Percentiles rank a stretch among this genome's conserved stretches.
Conservation (phyloP, 2,888 invertebrate genomes). For the Poecilobothrus nobilitatus region DNA sequence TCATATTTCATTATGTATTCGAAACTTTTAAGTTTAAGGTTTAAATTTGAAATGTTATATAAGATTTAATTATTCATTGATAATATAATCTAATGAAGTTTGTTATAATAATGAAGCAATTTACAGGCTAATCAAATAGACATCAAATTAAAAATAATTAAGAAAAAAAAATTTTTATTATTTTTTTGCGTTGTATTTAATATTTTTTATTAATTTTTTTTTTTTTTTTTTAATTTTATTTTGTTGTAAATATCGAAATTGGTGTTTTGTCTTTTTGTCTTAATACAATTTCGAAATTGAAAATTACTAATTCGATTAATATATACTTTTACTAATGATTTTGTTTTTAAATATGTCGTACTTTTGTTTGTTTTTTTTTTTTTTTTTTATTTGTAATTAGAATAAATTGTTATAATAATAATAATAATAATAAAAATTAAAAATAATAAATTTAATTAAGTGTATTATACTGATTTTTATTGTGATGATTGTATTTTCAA, state of each 20-base stretch:
- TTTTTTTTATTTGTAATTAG: not conserved
- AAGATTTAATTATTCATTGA: too few relatives aligned
- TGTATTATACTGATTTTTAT: not conserved
- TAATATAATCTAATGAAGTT: too few relatives aligned
- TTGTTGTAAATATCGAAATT: not conserved
- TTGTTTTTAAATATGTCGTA: not conserved
- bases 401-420: not conserved
- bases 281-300: not conserved
- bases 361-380: not conserved
- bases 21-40: too few relatives aligned
- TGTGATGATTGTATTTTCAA: not conserved
- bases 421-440: slow-evolving; percentile 1
- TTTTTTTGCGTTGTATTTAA: too few relatives aligned
- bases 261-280: not conserved
- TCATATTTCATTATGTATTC: too few relatives aligned
- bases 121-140: too few relatives aligned
- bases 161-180: too few relatives aligned
- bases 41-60: too few relatives aligned
- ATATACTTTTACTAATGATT: not conserved
- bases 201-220: too few relatives aligned
- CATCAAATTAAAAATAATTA: too few relatives aligned
- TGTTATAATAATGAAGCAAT: too few relatives aligned
- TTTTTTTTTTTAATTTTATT: too few relatives aligned
- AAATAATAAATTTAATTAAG: not conserved
- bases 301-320: not conserved